Conservation (phyloP, 2,888 invertebrate species). For the Caenorhabditis sp. region DNA sequence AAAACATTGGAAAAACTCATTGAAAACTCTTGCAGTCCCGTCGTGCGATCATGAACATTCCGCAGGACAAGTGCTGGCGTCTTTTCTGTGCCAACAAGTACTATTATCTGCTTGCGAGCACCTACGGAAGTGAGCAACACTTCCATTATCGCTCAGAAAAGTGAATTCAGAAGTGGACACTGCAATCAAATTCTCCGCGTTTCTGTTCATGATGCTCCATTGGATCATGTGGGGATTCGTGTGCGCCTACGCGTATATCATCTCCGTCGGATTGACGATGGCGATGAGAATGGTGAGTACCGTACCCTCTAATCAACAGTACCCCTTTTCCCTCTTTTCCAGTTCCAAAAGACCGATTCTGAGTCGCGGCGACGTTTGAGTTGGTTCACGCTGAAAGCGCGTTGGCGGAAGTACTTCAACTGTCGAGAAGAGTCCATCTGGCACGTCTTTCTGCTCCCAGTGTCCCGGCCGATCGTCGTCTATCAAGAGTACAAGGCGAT, state of each 20-base stretch:
- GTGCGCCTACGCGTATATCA: slow-evolving; percentile 16
- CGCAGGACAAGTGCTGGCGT: slow-evolving; percentile 23
- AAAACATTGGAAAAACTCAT: not conserved
- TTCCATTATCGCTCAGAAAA: not conserved
- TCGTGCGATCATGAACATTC: slow-evolving; percentile 9
- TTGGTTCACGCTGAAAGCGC: slow-evolving; percentile 6
- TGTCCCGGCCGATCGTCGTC: slow-evolving; percentile 14
- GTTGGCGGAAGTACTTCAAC: slow-evolving; percentile 39
- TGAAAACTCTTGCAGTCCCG: slow-evolving; percentile 1
- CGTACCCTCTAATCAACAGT: too few relatives aligned
- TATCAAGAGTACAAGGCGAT: slow-evolving; percentile 28
- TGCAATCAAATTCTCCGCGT: slow-evolving; percentile 16
- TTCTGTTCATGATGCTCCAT: slow-evolving; percentile 26
- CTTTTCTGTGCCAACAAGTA: slow-evolving; percentile 22
- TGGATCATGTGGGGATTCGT: slow-evolving; percentile 48
- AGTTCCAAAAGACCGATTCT: slow-evolving; percentile 39
- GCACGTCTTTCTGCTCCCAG: slow-evolving; percentile 21
- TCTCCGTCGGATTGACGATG: slow-evolving; percentile 35
- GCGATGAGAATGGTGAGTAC: slow-evolving; percentile 40
- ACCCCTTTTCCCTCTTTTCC: not conserved
- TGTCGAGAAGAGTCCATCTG: slow-evolving; percentile 26
- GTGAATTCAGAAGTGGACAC: slow-evolving; percentile 4
- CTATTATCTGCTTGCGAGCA: slow-evolving; percentile 1
- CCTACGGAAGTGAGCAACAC: slow-evolving; percentile 19
- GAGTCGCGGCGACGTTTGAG: slow-evolving; percentile 27